A percentile compares a stretch with the other conserved stretches of the same genome.
Evolutionary conservation across 64 coral and sea anemone species (phyloP).

Genomic region (Stichodactyla helianthus): DNA sequence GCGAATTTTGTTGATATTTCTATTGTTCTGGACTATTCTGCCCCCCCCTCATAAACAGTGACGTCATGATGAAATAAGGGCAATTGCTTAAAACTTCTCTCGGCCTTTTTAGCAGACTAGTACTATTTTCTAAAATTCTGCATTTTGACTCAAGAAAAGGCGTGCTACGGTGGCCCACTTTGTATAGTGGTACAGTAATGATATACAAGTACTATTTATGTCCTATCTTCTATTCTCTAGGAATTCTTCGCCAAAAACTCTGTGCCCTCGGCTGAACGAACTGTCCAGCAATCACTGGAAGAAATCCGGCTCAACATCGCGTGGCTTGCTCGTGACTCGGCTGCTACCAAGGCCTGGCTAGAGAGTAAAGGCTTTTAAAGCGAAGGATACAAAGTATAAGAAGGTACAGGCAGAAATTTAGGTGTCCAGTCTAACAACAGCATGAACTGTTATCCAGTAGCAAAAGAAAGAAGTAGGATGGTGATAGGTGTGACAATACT

Average conservation of each 20-base stretch:
- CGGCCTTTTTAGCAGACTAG: too few relatives aligned
- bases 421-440: neutral
- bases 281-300: slow-evolving; percentile 86
- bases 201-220: too few relatives aligned
- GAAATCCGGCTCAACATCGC: slow-evolving; percentile 67
- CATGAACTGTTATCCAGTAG: neutral
- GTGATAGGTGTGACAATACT: neutral
- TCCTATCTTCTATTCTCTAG: slow-evolving; percentile 1
- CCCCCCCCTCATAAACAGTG: too few relatives aligned
- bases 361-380: slow-evolving; percentile 17
- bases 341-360: slow-evolving; percentile 12
- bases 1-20: too few relatives aligned
- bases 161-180: too few relatives aligned
- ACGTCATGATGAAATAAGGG: neutral
- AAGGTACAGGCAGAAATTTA: neutral
- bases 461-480: neutral
- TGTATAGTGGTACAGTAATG: too few relatives aligned
- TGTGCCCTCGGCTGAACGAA: slow-evolving; percentile 73
- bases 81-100: too few relatives aligned
- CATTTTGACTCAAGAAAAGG: too few relatives aligned
- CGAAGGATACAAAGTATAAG: neutral
- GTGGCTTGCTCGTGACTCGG: slow-evolving; percentile 71
- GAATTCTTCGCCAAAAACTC: slow-evolving; percentile 80
- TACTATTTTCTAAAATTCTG: too few relatives aligned
- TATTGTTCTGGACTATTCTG: too few relatives aligned